Evolutionary conservation across 2,797 vertebrate species (phyloP).

Genomic region (Darevskia nairensis): DNA sequence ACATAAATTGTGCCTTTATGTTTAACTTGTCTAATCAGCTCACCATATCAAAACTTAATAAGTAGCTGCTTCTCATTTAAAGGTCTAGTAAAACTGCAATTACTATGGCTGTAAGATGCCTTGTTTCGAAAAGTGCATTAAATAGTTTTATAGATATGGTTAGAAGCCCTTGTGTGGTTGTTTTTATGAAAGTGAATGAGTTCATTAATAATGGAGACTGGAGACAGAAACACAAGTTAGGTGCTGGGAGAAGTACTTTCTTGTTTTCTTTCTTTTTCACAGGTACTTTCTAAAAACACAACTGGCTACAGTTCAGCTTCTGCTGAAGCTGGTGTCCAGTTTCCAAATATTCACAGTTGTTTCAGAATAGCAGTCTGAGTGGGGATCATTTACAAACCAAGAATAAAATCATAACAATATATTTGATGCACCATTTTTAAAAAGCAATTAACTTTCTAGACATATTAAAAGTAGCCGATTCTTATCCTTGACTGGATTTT

Average conservation of each 20-base stretch:
- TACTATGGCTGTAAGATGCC: conserved; percentile 68
- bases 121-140: conserved; percentile 75
- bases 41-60: conserved; percentile 76
- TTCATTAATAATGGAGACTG: conserved; percentile 67
- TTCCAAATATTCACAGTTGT: not conserved
- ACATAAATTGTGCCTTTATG: conserved; percentile 70
- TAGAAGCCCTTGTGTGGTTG: conserved; percentile 70
- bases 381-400: not conserved
- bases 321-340: not conserved
- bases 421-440: not conserved
- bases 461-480: not conserved
- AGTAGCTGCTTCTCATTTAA: conserved; percentile 79
- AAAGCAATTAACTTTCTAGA: conserved; percentile 4
- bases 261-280: conserved; percentile 27
- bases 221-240: conserved; percentile 57
- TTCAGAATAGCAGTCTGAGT: not conserved
- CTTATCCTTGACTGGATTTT: not conserved
- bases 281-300: conserved; percentile 38
- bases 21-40: conserved; percentile 75
- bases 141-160: conserved; percentile 76
- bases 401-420: not conserved
- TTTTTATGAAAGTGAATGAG: conserved; percentile 71
- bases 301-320: not conserved
- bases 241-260: conserved; percentile 37
- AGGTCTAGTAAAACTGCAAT: conserved; percentile 77